Conservation (phyloP, 2,888 invertebrate species). For the Scaptomyza reducta region DNA sequence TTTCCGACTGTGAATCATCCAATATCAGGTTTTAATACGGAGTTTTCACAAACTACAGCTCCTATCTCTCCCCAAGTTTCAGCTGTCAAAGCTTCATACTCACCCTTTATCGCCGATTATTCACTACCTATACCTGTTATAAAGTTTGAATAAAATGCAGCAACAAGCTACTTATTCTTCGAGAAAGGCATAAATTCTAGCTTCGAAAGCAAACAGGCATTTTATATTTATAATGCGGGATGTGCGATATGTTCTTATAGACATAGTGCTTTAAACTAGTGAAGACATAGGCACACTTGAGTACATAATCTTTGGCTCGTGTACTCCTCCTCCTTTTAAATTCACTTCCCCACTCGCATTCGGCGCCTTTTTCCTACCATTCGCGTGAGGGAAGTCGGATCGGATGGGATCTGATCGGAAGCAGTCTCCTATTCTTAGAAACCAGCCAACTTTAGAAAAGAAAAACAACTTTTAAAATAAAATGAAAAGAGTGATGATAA, state of each 20-base stretch:
- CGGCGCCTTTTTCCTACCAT: neutral
- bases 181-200: too few species aligned
- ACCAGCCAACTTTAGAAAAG: conserved; percentile 10
- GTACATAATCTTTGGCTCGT: neutral
- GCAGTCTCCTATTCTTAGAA: conserved; percentile 33
- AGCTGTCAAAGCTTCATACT: too few species aligned
- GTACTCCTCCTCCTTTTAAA: conserved; percentile 6
- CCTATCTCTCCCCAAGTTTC: too few species aligned
- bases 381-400: neutral
- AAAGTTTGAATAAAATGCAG: too few species aligned
- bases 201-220: too few species aligned
- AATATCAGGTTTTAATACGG: too few species aligned
- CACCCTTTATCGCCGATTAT: too few species aligned
- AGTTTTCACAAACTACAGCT: too few species aligned
- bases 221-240: neutral
- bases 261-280: neutral
- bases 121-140: too few species aligned
- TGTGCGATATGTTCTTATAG: neutral
- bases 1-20: too few species aligned
- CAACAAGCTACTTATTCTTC: too few species aligned
- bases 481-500: conserved; percentile 13
- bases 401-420: conserved; percentile 9
- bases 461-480: neutral
- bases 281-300: neutral
- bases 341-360: conserved; percentile 1